Conservation (phyloP, 2,888 invertebrate genomes). For the Helleia helle region DNA sequence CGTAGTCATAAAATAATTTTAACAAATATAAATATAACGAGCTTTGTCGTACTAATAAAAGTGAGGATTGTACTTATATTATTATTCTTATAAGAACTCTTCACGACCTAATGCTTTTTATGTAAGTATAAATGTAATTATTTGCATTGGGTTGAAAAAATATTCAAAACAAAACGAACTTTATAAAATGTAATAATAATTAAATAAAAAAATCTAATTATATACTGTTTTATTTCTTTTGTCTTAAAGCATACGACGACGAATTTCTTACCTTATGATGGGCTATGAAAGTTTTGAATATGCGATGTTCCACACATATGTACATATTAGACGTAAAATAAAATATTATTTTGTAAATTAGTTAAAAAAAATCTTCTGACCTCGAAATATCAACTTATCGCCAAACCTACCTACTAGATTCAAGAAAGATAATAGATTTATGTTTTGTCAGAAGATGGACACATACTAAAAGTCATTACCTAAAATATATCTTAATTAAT, state of each 20-base stretch:
- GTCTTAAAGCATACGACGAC: background rate
- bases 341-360: too few species aligned
- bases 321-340: too few species aligned
- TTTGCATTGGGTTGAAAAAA: slow-evolving; percentile 6
- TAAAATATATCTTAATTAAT: too few species aligned
- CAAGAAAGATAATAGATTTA: too few species aligned
- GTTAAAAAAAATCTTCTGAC: too few species aligned
- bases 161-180: background rate
- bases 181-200: slow-evolving; percentile 1
- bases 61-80: slow-evolving; percentile 4
- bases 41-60: slow-evolving; percentile 9
- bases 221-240: background rate
- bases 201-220: slow-evolving; percentile 7
- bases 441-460: too few species aligned
- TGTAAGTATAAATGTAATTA: background rate
- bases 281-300: too few species aligned
- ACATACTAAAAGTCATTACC: too few species aligned
- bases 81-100: slow-evolving; percentile 9
- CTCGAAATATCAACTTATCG: too few species aligned
- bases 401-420: too few species aligned
- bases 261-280: too few species aligned
- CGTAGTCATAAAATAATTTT: slow-evolving; percentile 13
- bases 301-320: too few species aligned
- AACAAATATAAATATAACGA: slow-evolving; percentile 1
- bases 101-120: slow-evolving; percentile 4